phyloP scores from a whole-genome alignment of 2,113 vertebrate species.

The Antennarius striatus region DNA sequence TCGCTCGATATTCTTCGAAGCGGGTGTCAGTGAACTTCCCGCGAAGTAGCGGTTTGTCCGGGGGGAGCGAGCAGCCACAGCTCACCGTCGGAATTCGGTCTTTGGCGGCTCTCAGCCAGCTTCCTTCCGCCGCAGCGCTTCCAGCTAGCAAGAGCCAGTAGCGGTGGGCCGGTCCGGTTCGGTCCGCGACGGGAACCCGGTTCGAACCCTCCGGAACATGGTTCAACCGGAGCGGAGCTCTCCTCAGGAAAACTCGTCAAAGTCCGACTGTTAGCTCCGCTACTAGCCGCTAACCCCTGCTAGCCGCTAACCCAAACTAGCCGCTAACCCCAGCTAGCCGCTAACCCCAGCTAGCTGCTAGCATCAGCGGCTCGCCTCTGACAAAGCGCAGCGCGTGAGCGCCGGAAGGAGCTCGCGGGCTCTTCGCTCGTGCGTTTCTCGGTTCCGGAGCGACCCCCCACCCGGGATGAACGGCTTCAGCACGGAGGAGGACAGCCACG shows the following conservation, averaged over 20 bases:
- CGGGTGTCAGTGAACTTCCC: not conserved
- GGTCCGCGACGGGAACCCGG: not conserved
- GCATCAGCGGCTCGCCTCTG: conserved; percentile 22
- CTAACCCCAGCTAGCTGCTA: conserved; percentile 5
- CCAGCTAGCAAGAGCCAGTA: conserved; percentile 20
- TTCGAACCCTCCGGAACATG: conserved; percentile 5
- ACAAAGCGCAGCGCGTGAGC: conserved; percentile 39
- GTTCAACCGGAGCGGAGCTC: not conserved
- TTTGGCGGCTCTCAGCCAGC: conserved; percentile 34
- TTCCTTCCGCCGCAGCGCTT: conserved; percentile 27
- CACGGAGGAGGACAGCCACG: conserved; percentile 96
- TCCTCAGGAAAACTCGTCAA: conserved; percentile 1
- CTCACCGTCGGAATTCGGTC: conserved; percentile 51
- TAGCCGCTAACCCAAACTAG: conserved; percentile 23
- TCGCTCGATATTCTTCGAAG: not conserved
- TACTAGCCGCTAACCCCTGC: not conserved
- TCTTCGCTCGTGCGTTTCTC: too few species aligned
- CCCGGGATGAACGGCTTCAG: conserved; percentile 93
- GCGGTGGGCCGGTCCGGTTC: not conserved
- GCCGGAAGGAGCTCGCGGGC: not conserved
- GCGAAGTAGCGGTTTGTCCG: not conserved
- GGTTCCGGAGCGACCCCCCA: too few species aligned
- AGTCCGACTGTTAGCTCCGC: not conserved
- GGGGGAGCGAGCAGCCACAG: not conserved
- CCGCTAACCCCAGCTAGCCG: conserved; percentile 30